Percentiles rank a stretch among this genome's conserved stretches.
Conservation (phyloP, 2,888 invertebrate genomes). For the Acheta domesticus region DNA sequence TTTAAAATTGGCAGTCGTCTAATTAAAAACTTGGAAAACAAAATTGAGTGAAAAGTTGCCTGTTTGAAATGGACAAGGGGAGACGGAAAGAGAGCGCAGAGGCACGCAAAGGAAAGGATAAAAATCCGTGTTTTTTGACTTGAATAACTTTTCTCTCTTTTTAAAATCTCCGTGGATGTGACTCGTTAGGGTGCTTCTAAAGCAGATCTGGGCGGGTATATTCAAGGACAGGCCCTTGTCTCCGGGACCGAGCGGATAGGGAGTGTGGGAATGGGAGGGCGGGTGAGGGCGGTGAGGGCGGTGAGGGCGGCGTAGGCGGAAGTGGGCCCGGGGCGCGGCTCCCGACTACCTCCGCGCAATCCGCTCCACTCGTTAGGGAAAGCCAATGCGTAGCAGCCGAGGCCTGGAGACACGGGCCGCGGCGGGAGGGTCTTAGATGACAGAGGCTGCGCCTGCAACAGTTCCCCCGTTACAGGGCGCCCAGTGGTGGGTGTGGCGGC, state of each 20-base stretch:
- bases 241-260: not conserved
- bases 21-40: conserved; percentile 19
- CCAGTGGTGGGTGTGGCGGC: too few relatives aligned
- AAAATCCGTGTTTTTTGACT: conserved; percentile 4
- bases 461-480: too few relatives aligned
- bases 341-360: too few relatives aligned
- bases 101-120: conserved; percentile 18
- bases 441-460: too few relatives aligned
- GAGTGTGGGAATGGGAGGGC: not conserved
- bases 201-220: not conserved
- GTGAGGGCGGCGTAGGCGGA: not conserved
- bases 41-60: conserved; percentile 25
- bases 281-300: not conserved
- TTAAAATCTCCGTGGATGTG: conserved; percentile 1
- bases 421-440: too few relatives aligned
- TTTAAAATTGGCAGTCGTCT: conserved; percentile 18
- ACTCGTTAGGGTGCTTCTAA: conserved; percentile 11
- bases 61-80: conserved; percentile 18
- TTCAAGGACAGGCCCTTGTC: conserved; percentile 7
- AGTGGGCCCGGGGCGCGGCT: not conserved
- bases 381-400: not conserved
- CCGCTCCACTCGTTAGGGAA: not conserved
- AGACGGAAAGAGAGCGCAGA: not conserved
- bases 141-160: conserved; percentile 2
- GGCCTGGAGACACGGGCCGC: too few relatives aligned